A percentile compares a stretch with the other conserved stretches of the same genome.
Evolutionary conservation across 2,113 vertebrate genomes (phyloP).

Genomic region (Chloroceryle aenea): DNA sequence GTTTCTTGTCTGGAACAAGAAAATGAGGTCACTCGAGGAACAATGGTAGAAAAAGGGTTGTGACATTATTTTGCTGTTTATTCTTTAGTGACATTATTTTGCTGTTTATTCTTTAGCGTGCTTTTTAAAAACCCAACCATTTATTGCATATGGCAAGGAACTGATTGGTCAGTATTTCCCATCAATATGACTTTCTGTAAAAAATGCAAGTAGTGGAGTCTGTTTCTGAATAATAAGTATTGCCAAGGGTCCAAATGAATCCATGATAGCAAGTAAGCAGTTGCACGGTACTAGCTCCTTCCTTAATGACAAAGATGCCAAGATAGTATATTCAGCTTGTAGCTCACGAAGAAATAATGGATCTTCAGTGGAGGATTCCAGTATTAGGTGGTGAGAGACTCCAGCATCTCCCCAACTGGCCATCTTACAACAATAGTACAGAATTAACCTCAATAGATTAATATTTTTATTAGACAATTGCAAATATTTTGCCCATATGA

Average conservation of each 20-base stretch:
- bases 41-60: background rate
- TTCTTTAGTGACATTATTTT: background rate
- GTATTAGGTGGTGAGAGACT: background rate
- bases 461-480: background rate
- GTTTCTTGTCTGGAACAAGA: background rate
- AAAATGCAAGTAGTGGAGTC: background rate
- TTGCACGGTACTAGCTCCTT: background rate
- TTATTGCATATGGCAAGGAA: background rate
- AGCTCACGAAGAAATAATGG: background rate
- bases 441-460: background rate
- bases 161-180: background rate
- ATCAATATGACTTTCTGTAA: background rate
- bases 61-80: background rate
- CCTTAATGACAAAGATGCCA: background rate
- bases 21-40: background rate
- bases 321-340: background rate
- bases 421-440: background rate
- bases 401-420: background rate
- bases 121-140: background rate
- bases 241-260: background rate
- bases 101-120: background rate
- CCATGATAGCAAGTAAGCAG: background rate
- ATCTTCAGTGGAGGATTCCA: background rate
- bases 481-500: slow-evolving; percentile 16
- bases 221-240: background rate